Percentiles rank a stretch among this genome's conserved stretches.
phyloP scores from a whole-genome alignment of 1,140 invertebrate genomes.

The Ips nitidus region DNA sequence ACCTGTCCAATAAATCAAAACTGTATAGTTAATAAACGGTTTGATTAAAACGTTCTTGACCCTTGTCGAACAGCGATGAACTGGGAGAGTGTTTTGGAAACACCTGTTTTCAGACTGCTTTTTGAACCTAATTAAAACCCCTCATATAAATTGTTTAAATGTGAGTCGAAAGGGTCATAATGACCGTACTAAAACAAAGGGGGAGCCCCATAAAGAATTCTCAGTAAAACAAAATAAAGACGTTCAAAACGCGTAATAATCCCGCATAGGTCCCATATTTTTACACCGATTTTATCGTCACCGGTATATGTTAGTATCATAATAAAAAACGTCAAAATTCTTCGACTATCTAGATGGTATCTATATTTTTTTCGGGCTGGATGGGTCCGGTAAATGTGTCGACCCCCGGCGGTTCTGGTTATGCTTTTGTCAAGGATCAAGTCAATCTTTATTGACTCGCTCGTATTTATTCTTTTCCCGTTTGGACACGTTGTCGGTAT shows the following conservation, averaged over 20 bases:
- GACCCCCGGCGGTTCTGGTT: constrained; percentile 28
- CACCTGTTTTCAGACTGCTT: background rate
- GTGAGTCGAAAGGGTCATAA: too few relatives aligned
- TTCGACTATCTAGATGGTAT: constrained; percentile 24
- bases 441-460: constrained; percentile 26
- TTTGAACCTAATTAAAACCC: too few relatives aligned
- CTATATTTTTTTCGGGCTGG: constrained; percentile 22
- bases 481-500: background rate
- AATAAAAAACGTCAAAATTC: constrained; percentile 30
- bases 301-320: constrained; percentile 27
- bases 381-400: constrained; percentile 29
- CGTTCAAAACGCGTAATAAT: constrained; percentile 24
- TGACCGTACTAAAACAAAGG: background rate
- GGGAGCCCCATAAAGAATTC: background rate
- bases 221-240: constrained; percentile 5
- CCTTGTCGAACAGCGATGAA: too few relatives aligned
- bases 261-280: constrained; percentile 20
- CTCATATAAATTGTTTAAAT: too few relatives aligned
- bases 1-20: constrained; percentile 21
- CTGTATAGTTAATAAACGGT: background rate
- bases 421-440: constrained; percentile 27
- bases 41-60: constrained; percentile 11
- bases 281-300: constrained; percentile 27
- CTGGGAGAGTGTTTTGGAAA: background rate
- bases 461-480: constrained; percentile 14